Evolutionary conservation across 2,113 vertebrate species (phyloP).

Genomic region (Lanius collurio): DNA sequence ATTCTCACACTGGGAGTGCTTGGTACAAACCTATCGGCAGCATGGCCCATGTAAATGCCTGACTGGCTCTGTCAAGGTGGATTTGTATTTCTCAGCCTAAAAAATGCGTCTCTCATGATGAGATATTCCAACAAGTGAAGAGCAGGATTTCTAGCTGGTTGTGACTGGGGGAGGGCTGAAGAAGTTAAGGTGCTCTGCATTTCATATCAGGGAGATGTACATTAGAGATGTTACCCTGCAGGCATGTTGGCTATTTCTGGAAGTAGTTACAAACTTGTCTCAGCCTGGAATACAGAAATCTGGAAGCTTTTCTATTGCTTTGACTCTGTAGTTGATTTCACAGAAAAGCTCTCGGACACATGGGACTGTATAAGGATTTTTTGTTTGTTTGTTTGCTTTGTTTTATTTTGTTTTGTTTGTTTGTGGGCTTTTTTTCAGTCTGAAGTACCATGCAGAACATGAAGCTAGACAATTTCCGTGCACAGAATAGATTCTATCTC

Average conservation of each 20-base stretch:
- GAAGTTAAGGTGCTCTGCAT: background rate
- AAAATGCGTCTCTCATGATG: background rate
- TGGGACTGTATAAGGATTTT: background rate
- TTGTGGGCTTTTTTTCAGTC: background rate
- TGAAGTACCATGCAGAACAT: background rate
- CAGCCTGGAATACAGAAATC: background rate
- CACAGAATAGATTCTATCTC: background rate
- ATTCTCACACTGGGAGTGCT: background rate
- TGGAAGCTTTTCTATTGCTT: background rate
- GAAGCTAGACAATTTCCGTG: background rate
- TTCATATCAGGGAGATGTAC: background rate
- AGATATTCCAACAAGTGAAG: background rate
- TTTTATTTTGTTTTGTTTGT: background rate
- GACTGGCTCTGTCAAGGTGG: background rate
- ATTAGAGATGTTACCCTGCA: background rate
- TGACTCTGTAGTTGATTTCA: background rate
- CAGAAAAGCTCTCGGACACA: background rate
- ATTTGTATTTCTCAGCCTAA: background rate
- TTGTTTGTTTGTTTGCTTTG: background rate
- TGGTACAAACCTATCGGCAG: background rate
- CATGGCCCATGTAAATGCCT: background rate
- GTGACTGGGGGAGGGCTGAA: background rate
- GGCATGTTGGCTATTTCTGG: background rate
- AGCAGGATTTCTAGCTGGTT: background rate
- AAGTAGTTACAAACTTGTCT: background rate